These are phyloP conservation scores for Brachystomella parvula DNA, from an alignment of 1,140 invertebrate genomes.

Conservation along the genomic window DNA sequence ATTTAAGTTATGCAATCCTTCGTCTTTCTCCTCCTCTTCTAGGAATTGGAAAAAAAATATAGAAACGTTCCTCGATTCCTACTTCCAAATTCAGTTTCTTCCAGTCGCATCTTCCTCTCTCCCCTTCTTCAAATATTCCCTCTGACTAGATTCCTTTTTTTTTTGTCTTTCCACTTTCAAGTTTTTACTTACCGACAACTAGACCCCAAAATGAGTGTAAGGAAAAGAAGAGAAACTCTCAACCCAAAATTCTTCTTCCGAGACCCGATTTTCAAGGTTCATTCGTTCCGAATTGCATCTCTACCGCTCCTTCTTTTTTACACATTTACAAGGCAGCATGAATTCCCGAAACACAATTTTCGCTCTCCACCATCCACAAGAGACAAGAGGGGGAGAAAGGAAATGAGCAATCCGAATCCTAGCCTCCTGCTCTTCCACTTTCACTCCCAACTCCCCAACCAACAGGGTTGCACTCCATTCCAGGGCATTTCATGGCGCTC, in stretches of 20 bases:
- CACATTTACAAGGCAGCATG: constrained; percentile 22
- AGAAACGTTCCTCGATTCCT: neutral
- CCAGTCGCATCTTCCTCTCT: neutral
- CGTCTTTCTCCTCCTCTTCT: constrained; percentile 1
- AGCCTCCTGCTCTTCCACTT: neutral
- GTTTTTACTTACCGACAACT: constrained; percentile 4
- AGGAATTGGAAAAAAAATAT: constrained; percentile 2
- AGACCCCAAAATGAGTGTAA: neutral
- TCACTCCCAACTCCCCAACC: neutral
- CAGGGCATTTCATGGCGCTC: too few relatives aligned
- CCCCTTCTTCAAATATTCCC: neutral
- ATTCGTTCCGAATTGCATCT: constrained; percentile 31
- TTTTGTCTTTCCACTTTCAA: constrained; percentile 12
- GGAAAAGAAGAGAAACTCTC: neutral
- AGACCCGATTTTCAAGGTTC: constrained; percentile 28
- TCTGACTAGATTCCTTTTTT: neutral
- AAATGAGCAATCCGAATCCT: constrained; percentile 30
- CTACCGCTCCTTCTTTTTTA: constrained; percentile 19
- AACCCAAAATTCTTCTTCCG: neutral
- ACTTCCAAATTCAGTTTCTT: constrained; percentile 1
- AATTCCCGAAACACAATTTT: constrained; percentile 31
- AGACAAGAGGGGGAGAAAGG: constrained; percentile 15
- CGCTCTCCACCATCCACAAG: neutral
- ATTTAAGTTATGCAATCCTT: too few relatives aligned
- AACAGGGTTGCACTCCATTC: too few relatives aligned